Evolutionary conservation across 2,113 vertebrate species (phyloP), one percentile per base, ranked within the genome.

Genomic region (Tilapia sparmanii): DNA sequence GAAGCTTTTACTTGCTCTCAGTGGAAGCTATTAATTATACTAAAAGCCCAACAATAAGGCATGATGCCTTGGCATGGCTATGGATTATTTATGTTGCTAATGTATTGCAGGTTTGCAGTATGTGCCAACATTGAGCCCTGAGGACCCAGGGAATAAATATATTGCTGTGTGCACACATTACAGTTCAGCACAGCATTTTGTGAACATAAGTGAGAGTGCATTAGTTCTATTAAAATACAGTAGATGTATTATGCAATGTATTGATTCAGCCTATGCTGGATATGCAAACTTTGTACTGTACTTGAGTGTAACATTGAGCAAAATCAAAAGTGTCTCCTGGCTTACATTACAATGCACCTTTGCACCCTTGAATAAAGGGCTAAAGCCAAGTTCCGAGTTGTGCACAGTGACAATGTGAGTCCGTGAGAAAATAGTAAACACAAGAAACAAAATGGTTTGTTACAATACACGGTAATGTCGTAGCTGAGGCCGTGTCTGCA

Each of bases 1-100:
- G 63, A 87, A 57, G 83, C 91, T 92, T 94, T 92, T 83, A 87
- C 81, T 40, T 81, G 68, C 57, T 81, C 59, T 90, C 31, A 86
- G 63, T 91, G 89, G 91, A 94, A 82, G 47, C 87, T 83, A 91
- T 92, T 91, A 91, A 94, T 94, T 92, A 89, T 38, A 57, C 89
- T 92, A 89, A 94, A 91, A 93, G 88, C 73, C 83, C 24, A 50
- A 87, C 86, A 78, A 66, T 87, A 81, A 42, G 47, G 81, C 89
- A 86, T 33, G 81, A 86, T 71, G 45, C 82, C 81, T 61, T 87
- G 87, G 91, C 88, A 91, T 35, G 8, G 81, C 81, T 59, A 53
- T 73, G 80, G 78, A 84, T 89, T 92, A 89, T 90, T 90, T 83
- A 89, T 83, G 71, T 54, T 38, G 81, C 22, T 88, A 90, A 91